Evolutionary conservation across 2,797 vertebrate species (phyloP).

Genomic region (Sternarchorhynchus goeldii): DNA sequence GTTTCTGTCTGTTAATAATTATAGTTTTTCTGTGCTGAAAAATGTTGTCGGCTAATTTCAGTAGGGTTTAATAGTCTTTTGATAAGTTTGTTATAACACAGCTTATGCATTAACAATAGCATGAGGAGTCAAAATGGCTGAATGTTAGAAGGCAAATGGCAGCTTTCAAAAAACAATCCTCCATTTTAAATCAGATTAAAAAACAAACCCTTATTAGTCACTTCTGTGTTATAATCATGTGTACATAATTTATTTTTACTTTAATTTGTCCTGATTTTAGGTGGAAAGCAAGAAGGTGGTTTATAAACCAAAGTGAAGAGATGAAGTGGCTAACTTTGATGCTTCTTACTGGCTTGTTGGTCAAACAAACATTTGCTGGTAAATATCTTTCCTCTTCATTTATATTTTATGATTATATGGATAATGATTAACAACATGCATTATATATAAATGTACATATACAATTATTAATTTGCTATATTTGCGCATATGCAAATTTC

Average conservation of each 20-base stretch:
- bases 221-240: too few relatives aligned
- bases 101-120: not conserved
- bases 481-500: too few relatives aligned
- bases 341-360: not conserved
- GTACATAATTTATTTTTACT: too few relatives aligned
- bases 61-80: too few relatives aligned
- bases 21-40: not conserved
- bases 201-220: not conserved
- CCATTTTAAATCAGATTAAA: conserved; percentile 43
- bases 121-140: conserved; percentile 60
- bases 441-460: too few relatives aligned
- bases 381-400: conserved; percentile 13
- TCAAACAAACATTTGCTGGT: conserved; percentile 7
- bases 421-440: too few relatives aligned
- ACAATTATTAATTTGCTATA: too few relatives aligned
- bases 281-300: not conserved
- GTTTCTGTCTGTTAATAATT: not conserved
- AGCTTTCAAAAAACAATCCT: conserved; percentile 42
- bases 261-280: not conserved
- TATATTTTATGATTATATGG: too few relatives aligned
- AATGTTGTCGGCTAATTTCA: too few relatives aligned
- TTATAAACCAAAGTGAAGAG: not conserved
- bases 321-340: conserved; percentile 11
- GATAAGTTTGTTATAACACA: too few relatives aligned
- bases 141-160: conserved; percentile 56